These are phyloP conservation scores for Adineta ricciae DNA, from an alignment of 2,888 invertebrate species.

Conservation along the genomic window DNA sequence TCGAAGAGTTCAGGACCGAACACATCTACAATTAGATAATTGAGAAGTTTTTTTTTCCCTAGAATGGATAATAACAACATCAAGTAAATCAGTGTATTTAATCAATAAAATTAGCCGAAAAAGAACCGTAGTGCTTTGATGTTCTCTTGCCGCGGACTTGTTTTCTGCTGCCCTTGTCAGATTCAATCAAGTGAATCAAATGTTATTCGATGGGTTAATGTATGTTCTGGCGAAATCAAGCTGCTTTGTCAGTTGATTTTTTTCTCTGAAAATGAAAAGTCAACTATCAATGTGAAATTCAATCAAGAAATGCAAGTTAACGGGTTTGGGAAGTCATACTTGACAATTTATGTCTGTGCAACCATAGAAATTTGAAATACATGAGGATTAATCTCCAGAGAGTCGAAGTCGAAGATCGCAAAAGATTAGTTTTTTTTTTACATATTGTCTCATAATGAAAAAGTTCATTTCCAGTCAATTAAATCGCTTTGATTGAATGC, in stretches of 20 bases:
- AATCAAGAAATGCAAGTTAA: not conserved
- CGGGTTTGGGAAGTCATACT: not conserved
- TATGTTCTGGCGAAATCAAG: too few species aligned
- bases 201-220: slow-evolving; percentile 76
- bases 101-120: not conserved
- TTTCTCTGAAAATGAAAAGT: not conserved
- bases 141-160: not conserved
- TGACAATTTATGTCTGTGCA: not conserved
- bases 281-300: too few species aligned
- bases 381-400: not conserved
- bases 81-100: not conserved
- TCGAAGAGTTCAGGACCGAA: not conserved
- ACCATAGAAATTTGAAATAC: not conserved
- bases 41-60: not conserved
- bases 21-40: not conserved
- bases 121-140: not conserved
- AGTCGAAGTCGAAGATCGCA: not conserved
- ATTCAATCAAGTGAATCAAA: slow-evolving; percentile 63
- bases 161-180: slow-evolving; percentile 72
- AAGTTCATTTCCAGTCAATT: not conserved
- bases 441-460: not conserved
- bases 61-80: not conserved
- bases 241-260: too few species aligned
- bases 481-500: not conserved
- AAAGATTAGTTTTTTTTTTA: not conserved